Conservation (phyloP, 2,797 vertebrate genomes). For the Tympanoctomys barrerae region DNA sequence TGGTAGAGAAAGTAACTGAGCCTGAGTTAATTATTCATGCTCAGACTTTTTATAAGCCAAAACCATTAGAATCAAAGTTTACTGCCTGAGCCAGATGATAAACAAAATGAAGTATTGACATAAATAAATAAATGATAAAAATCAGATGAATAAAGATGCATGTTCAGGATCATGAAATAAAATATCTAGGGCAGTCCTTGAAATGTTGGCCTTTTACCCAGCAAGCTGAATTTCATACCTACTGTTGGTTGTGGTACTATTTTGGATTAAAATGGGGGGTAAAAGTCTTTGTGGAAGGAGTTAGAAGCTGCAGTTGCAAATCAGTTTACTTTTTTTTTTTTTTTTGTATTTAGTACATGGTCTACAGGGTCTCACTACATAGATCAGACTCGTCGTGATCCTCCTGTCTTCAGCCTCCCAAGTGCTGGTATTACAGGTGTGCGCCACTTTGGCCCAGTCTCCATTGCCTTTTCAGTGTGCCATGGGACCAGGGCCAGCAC, state of each 20-base stretch:
- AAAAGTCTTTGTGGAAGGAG: not conserved
- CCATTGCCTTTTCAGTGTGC: no score
- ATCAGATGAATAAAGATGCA: not conserved
- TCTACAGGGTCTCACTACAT: no score
- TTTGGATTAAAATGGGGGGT: not conserved
- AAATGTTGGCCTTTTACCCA: not conserved
- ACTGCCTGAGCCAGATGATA: not conserved
- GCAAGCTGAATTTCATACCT: not conserved
- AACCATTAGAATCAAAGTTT: not conserved
- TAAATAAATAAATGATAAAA: not conserved
- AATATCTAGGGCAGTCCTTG: not conserved
- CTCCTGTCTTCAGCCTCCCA: no score
- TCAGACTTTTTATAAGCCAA: not conserved
- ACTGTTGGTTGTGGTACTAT: not conserved
- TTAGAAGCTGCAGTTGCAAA: not conserved
- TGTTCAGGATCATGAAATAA: conserved; percentile 26
- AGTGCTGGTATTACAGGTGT: no score
- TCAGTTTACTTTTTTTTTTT: not conserved
- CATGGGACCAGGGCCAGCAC: no score
- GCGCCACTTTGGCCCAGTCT: no score
- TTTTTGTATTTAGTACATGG: no score
- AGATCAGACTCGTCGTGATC: no score
- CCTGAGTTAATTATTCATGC: not conserved
- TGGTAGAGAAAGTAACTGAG: not conserved
- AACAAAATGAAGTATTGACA: not conserved